Percentiles rank a stretch among this genome's conserved stretches.
Conservation (phyloP, 2,113 vertebrate species). For the Centropus bengalensis region DNA sequence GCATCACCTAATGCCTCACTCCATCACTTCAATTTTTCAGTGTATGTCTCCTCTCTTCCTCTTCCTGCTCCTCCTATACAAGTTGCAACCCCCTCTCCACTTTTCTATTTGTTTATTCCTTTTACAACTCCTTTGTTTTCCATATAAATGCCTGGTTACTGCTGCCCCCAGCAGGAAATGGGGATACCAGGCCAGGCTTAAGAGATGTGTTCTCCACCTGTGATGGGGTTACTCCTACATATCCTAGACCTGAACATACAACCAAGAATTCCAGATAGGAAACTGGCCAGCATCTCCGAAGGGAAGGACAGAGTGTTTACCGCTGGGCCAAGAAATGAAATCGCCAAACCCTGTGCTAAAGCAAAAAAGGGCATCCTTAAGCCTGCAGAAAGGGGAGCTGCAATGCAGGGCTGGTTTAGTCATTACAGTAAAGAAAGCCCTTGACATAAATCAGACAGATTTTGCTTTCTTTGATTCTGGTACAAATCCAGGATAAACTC, state of each 20-base stretch:
- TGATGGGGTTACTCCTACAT: not conserved
- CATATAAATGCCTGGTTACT: not conserved
- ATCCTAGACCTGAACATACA: not conserved
- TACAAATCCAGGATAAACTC: not conserved
- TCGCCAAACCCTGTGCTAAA: not conserved
- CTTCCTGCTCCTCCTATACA: not conserved
- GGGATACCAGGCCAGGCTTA: not conserved
- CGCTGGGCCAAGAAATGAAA: not conserved
- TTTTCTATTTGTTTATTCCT: not conserved
- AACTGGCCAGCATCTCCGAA: not conserved
- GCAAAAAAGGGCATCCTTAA: not conserved
- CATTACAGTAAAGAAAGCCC: not conserved
- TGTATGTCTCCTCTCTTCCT: not conserved
- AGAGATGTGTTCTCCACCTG: not conserved
- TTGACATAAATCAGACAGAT: not conserved
- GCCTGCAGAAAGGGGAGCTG: not conserved
- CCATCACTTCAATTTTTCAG: not conserved
- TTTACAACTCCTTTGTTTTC: not conserved
- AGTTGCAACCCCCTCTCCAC: not conserved
- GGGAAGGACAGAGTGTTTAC: not conserved
- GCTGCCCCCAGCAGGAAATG: not conserved
- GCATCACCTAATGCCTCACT: not conserved
- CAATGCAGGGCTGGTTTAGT: not conserved
- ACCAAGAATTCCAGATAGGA: not conserved
- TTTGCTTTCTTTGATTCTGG: not conserved